Base-by-base conservation (phyloP, 2,888 invertebrate genomes). In the Dicyrtoma fusca region DNA sequence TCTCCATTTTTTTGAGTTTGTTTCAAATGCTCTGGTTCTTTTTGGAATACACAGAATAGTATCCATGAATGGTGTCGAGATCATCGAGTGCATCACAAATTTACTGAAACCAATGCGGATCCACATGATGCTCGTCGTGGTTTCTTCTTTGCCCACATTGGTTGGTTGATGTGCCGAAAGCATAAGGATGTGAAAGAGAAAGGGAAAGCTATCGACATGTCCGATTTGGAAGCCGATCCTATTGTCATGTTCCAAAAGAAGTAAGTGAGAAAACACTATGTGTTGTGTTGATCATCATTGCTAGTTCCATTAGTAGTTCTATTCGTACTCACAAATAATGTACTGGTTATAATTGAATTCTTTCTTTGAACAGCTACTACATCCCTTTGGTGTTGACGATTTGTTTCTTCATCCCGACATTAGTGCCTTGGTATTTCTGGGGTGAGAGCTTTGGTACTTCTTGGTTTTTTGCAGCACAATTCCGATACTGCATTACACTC, bases 91-190 rank as follows among this genome's bases (percentile, higher is more conserved):
- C 95, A 95, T 83, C 95, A 95, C 84, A 95, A 95, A 84, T 95
- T 91, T 84, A 91, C 91, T 23, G 85, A 85, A 73, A 94, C 94
- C 0, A 89, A 94, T 82, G 95, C 94, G 0, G 95, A 95, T 84
- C 95, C 95, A 0, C 95, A 95, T 83, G 95, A 95, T 82, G 77
- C 79, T 2, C 87, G 87, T 45, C 86, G 95, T 74, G 97, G 97
- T 0, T 95, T 97, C 86, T 96, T 97, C 86, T 97, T 96, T 85
- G 90, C 95, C 0, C 97, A 97, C 84, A 91, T 96, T 83, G 97
- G 97, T 21, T 97, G 97, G 97, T 85, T 97, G 77, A 87, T 95
- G 86, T 85, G 91, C 64, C 88, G 89, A 76, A 97, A 97, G 83
- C 96, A 96, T 83, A 91, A 90, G 51, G 93, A 94, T 75, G 94